A percentile compares a stretch with the other conserved stretches of the same genome.
phyloP scores from a whole-genome alignment of 2,888 invertebrate genomes.

The Mamestra brassicae region DNA sequence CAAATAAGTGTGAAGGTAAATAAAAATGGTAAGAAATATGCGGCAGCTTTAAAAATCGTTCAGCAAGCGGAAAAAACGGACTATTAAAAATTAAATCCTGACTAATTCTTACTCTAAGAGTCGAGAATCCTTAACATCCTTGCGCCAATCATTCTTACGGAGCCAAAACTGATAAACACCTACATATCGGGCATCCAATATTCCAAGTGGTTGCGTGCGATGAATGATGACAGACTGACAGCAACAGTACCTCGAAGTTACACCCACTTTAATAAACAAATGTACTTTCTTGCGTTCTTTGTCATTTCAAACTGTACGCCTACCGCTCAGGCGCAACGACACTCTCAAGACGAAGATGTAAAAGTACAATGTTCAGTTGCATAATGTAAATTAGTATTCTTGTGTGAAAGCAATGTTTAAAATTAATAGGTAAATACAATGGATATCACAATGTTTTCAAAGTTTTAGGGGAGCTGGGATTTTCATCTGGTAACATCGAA shows the following conservation, averaged over 20 bases:
- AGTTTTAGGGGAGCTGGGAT: not conserved
- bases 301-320: conserved; percentile 38
- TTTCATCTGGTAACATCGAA: conserved; percentile 19
- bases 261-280: not conserved
- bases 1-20: not conserved
- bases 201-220: not conserved
- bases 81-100: not conserved
- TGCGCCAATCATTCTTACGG: too few species aligned
- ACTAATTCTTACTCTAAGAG: not conserved
- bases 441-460: not conserved
- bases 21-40: not conserved
- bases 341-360: conserved; percentile 22
- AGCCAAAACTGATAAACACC: not conserved
- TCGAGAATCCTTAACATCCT: too few species aligned
- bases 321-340: not conserved
- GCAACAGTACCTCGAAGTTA: not conserved
- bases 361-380: conserved; percentile 32
- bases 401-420: conserved; percentile 35
- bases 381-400: conserved; percentile 31
- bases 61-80: too few species aligned
- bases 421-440: not conserved
- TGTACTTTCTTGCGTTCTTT: conserved; percentile 25
- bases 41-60: not conserved
- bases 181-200: not conserved
- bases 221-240: not conserved